Conservation (phyloP, 1,140 invertebrate species). For the Ips typographus region DNA sequence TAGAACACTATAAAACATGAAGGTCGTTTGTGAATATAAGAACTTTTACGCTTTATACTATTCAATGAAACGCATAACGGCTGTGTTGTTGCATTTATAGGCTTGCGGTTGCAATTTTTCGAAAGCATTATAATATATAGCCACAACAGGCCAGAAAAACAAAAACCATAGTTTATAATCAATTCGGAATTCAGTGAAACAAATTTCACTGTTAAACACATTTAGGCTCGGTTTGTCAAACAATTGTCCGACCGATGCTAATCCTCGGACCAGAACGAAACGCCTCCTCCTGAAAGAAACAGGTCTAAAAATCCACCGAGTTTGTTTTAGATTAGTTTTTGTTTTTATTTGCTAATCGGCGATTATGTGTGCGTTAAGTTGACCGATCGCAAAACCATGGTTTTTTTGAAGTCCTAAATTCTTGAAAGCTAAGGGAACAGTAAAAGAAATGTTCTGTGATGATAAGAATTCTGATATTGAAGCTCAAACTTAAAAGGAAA, state of each 20-base stretch:
- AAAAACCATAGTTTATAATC: slow-evolving; percentile 22
- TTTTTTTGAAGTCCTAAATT: no score
- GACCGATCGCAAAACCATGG: no score
- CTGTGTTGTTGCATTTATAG: no score
- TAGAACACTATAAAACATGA: no score
- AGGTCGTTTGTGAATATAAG: no score
- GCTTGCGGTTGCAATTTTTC: not conserved
- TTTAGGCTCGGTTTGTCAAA: slow-evolving; percentile 19
- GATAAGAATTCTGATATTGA: no score
- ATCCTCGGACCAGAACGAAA: slow-evolving; percentile 20
- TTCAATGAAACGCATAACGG: not conserved
- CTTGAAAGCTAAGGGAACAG: no score
- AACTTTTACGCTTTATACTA: no score
- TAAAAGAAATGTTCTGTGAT: no score
- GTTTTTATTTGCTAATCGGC: no score
- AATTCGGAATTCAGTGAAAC: slow-evolving; percentile 26
- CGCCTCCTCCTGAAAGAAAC: not conserved
- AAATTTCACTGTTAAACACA: slow-evolving; percentile 25
- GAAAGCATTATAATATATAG: not conserved
- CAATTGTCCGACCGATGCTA: slow-evolving; percentile 18
- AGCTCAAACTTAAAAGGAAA: not conserved
- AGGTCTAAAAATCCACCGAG: not conserved
- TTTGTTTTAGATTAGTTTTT: no score
- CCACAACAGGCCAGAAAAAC: not conserved
- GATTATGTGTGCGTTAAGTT: no score